Evolutionary conservation across 37 sponge, comb jelly and placozoan species (phyloP).

Genomic region (Agelas oroides): DNA sequence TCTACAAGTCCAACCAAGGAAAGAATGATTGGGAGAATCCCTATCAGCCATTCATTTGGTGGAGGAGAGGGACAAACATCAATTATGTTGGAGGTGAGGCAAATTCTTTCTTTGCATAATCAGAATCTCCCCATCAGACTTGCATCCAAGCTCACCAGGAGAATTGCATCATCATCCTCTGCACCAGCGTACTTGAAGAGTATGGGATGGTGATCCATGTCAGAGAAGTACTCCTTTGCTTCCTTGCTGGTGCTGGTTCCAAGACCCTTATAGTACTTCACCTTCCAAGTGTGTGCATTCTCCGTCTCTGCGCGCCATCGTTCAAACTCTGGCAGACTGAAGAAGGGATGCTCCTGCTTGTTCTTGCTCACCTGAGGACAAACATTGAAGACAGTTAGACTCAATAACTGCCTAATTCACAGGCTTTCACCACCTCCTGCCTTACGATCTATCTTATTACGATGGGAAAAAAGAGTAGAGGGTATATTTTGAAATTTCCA

Average conservation of each 20-base stretch:
- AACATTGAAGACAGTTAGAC: neutral
- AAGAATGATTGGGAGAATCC: neutral
- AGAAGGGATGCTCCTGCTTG: slow-evolving; percentile 75
- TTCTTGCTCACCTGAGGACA: slow-evolving; percentile 72
- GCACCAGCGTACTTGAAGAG: slow-evolving; percentile 83
- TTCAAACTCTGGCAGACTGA: slow-evolving; percentile 95
- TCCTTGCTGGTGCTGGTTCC: slow-evolving; percentile 95
- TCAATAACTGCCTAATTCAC: neutral
- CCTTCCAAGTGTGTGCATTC: slow-evolving; percentile 78
- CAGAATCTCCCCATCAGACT: no score
- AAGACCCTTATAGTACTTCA: slow-evolving; percentile 98
- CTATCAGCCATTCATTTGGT: neutral
- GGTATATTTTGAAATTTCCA: no score
- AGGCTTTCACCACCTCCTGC: no score
- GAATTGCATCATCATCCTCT: slow-evolving; percentile 89
- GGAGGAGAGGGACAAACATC: no score
- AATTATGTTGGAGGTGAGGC: no score
- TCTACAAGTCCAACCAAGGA: neutral
- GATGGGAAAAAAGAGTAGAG: no score
- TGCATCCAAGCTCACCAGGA: slow-evolving; percentile 63
- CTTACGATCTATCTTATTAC: no score
- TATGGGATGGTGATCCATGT: slow-evolving; percentile 93
- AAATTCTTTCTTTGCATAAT: no score
- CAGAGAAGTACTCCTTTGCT: slow-evolving; percentile 98
- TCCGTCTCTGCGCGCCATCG: slow-evolving; percentile 83